A percentile compares a stretch with the other conserved stretches of the same genome.
These are phyloP conservation scores for Habrosyne pyritoides DNA, from an alignment of 2,888 invertebrate genomes.

Conservation along the genomic window DNA sequence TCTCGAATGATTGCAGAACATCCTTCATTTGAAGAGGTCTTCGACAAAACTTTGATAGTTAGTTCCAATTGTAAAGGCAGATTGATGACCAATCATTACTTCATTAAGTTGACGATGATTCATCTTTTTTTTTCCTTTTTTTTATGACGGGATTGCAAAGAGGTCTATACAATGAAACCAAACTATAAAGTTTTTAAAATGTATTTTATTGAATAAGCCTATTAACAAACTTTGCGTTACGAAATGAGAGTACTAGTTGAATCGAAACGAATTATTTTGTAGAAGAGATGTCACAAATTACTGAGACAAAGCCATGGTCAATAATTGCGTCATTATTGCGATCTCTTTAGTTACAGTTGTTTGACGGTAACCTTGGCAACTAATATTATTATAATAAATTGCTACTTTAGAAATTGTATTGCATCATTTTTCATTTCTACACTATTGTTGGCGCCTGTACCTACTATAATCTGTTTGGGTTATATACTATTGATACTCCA, in stretches of 20 bases:
- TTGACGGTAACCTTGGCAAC: slow-evolving; percentile 39
- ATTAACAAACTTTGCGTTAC: slow-evolving; percentile 16
- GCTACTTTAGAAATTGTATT: slow-evolving; percentile 14
- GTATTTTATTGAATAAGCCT: not conserved
- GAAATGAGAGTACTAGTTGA: slow-evolving; percentile 20
- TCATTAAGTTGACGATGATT: slow-evolving; percentile 8
- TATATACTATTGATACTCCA: too few relatives aligned
- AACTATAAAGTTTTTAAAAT: not conserved
- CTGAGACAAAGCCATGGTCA: slow-evolving; percentile 41
- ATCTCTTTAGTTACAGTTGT: slow-evolving; percentile 32
- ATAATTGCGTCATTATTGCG: slow-evolving; percentile 39
- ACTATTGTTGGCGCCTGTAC: not conserved
- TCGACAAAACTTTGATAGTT: not conserved
- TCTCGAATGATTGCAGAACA: not conserved
- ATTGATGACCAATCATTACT: not conserved
- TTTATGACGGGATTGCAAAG: too few relatives aligned
- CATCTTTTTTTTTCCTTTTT: too few relatives aligned
- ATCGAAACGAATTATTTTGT: slow-evolving; percentile 32
- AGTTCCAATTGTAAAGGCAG: not conserved
- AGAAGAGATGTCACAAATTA: slow-evolving; percentile 48
- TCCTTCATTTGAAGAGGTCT: not conserved
- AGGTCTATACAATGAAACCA: not conserved
- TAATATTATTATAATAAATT: slow-evolving; percentile 18
- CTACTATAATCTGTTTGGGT: not conserved
- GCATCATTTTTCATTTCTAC: not conserved